Percentiles rank a stretch among this genome's conserved stretches.
Evolutionary conservation across 2,113 vertebrate species (phyloP).

Genomic region (Electrona antarctica): DNA sequence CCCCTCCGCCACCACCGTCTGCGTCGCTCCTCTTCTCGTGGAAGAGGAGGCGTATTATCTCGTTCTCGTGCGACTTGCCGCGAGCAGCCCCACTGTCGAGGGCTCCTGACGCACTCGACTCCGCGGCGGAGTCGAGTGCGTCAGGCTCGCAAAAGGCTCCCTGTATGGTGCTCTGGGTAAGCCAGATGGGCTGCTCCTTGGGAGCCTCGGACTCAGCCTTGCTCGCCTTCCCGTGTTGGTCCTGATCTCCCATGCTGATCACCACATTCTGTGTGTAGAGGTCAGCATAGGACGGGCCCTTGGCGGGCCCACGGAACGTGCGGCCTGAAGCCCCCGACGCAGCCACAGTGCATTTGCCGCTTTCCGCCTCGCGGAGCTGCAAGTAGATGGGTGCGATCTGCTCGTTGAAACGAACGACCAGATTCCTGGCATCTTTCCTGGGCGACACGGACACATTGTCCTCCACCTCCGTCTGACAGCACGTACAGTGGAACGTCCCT

Average conservation of each 20-base stretch:
- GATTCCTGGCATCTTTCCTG: constrained; percentile 89
- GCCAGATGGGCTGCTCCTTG: constrained; percentile 87
- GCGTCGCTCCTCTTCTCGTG: constrained; percentile 83
- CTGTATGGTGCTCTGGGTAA: constrained; percentile 89
- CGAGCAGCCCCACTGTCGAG: constrained; percentile 70
- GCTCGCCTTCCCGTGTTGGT: constrained; percentile 65
- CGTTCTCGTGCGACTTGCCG: constrained; percentile 81
- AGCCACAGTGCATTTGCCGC: constrained; percentile 79
- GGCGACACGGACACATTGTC: constrained; percentile 88
- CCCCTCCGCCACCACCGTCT: constrained; percentile 61
- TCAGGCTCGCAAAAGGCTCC: constrained; percentile 81
- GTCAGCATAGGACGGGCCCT: constrained; percentile 84
- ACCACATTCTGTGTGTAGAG: constrained; percentile 89
- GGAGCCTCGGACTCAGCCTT: constrained; percentile 83
- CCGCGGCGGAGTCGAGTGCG: constrained; percentile 70
- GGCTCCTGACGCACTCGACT: constrained; percentile 69
- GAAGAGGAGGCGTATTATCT: constrained; percentile 90
- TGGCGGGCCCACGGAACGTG: constrained; percentile 81
- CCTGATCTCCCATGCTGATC: constrained; percentile 90
- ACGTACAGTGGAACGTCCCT: constrained; percentile 90
- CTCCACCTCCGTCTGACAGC: constrained; percentile 90
- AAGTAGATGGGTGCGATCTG: constrained; percentile 92
- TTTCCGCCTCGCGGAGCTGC: constrained; percentile 86
- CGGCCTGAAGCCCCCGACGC: constrained; percentile 43
- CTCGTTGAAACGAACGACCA: constrained; percentile 89